A percentile compares a stretch with the other conserved stretches of the same genome.
Conservation (phyloP, 2,888 invertebrate species). For the Parnassius smintheus region DNA sequence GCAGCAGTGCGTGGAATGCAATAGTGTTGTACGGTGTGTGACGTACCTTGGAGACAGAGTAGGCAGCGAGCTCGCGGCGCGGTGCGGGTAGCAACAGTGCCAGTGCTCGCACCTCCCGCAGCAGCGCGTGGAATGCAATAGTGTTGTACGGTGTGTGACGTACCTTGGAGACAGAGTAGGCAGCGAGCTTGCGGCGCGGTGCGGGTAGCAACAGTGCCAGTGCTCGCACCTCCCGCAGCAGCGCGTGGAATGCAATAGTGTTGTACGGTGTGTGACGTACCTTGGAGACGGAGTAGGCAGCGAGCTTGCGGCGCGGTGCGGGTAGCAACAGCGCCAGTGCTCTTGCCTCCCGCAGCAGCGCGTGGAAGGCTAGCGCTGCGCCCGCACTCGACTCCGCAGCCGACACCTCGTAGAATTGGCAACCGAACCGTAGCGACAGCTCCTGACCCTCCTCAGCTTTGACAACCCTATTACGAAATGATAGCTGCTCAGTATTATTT, state of each 20-base stretch:
- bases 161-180: too few species aligned
- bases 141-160: too few species aligned
- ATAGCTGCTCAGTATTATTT: neutral
- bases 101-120: too few species aligned
- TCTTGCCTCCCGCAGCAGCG: slow-evolving; percentile 87
- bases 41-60: too few species aligned
- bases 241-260: too few species aligned
- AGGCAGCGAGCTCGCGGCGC: too few species aligned
- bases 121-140: slow-evolving; percentile 85
- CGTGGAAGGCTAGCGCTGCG: slow-evolving; percentile 90
- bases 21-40: slow-evolving; percentile 40
- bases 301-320: slow-evolving; percentile 86
- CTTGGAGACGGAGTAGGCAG: slow-evolving; percentile 89
- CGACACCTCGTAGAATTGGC: slow-evolving; percentile 92
- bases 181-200: too few species aligned
- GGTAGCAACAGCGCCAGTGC: slow-evolving; percentile 86
- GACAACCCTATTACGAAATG: slow-evolving; percentile 82
- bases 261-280: slow-evolving; percentile 51
- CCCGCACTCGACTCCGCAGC: slow-evolving; percentile 92
- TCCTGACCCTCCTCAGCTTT: slow-evolving; percentile 91
- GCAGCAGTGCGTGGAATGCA: slow-evolving; percentile 87
- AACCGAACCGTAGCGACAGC: slow-evolving; percentile 87
- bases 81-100: too few species aligned
- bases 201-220: too few species aligned
- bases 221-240: too few species aligned